These are phyloP conservation scores for Sarcophaga caerulescens DNA, from an alignment of 2,888 invertebrate species.

Conservation along the genomic window DNA sequence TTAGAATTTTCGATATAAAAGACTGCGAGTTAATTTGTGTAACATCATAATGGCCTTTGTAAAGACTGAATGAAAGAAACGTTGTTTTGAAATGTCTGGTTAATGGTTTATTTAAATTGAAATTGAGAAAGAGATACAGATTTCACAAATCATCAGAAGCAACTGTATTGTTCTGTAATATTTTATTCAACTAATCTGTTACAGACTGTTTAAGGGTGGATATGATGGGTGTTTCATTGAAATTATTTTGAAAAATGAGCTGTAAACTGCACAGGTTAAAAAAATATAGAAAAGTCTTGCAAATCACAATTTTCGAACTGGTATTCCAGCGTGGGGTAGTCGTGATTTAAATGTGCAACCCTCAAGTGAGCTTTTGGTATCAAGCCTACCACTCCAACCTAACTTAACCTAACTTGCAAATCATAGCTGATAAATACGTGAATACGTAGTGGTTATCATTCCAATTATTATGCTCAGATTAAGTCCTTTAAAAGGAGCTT, in stretches of 20 bases:
- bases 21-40: slow-evolving; percentile 66
- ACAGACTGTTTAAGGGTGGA: background rate
- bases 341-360: too few species aligned
- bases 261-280: too few species aligned
- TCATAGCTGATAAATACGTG: too few species aligned
- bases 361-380: too few species aligned
- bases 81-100: slow-evolving; percentile 43
- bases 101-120: slow-evolving; percentile 62
- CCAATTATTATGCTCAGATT: too few species aligned
- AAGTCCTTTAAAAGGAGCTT: too few species aligned
- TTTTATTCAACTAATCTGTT: background rate
- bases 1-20: slow-evolving; percentile 25
- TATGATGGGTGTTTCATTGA: background rate
- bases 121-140: background rate
- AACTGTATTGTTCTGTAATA: slow-evolving; percentile 15
- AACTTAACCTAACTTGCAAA: too few species aligned
- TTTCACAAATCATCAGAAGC: slow-evolving; percentile 58
- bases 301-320: too few species aligned
- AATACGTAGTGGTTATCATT: too few species aligned
- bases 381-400: too few species aligned
- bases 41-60: slow-evolving; percentile 56
- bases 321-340: too few species aligned
- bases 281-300: too few species aligned
- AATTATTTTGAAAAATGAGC: background rate
- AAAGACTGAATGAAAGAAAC: slow-evolving; percentile 61